Conservation (phyloP, 2,888 invertebrate genomes). For the Amitus sp. region DNA sequence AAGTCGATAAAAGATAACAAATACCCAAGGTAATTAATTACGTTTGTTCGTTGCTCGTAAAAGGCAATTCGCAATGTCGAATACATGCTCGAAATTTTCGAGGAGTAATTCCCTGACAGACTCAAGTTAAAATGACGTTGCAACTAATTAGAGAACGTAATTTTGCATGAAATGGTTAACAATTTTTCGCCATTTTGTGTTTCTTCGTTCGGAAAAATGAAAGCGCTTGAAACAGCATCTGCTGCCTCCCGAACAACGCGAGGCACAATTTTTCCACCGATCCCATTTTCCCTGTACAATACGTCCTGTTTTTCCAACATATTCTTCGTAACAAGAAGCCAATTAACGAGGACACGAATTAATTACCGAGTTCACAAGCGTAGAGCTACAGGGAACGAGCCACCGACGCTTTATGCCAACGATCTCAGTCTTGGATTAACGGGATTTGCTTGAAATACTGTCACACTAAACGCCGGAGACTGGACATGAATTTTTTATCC, state of each 20-base stretch:
- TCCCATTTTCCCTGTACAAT: conserved; percentile 16
- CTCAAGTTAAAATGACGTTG: too few relatives aligned
- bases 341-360: conserved; percentile 40
- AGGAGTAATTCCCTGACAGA: too few relatives aligned
- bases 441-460: conserved; percentile 36
- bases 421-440: conserved; percentile 36
- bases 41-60: too few relatives aligned
- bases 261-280: conserved; percentile 19
- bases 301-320: conserved; percentile 21
- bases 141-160: too few relatives aligned
- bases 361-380: conserved; percentile 37
- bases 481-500: conserved; percentile 32
- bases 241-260: conserved; percentile 1
- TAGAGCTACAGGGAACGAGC: conserved; percentile 25
- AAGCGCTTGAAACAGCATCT: too few relatives aligned
- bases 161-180: too few relatives aligned
- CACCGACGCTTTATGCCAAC: conserved; percentile 28
- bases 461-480: conserved; percentile 28
- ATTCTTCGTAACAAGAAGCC: conserved; percentile 40
- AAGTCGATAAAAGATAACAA: too few relatives aligned
- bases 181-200: too few relatives aligned
- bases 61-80: too few relatives aligned
- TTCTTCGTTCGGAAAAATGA: too few relatives aligned
- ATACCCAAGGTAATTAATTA: too few relatives aligned
- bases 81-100: too few relatives aligned